Evolutionary conservation across 2,113 vertebrate species (phyloP), one percentile per base, ranked within the genome.

Genomic region (Mellivora capensis): DNA sequence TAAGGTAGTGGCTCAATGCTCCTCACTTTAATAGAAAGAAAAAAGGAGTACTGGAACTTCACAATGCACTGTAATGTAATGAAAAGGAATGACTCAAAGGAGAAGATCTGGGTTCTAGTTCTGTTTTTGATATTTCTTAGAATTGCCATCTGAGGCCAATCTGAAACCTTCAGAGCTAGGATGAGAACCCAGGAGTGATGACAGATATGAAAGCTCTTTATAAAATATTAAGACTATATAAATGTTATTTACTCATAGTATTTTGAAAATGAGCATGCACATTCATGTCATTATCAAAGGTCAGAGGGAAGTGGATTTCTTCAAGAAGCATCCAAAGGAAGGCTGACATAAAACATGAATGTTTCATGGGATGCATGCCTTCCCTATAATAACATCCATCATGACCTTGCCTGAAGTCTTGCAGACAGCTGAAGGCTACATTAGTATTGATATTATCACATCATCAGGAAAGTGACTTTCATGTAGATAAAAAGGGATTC

Each of bases 381-480:
- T 90, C 42, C 49, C 39, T 69, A 31, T 52, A 67, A 49, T 34
- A 87, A 54, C 76, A 87, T 47, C 47, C 18, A 86, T 17, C 29
- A 23, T 59, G 34, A 64, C 88, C 72, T 88, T 92, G 59, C 34
- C 29, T 29, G 37, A 0, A 62, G 77, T 52, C 77, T 37, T 93
- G 84, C 95, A 96, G 96, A 96, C 88, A 98, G 97, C 72, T 31
- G 92, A 96, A 95, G 97, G 96, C 97, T 97, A 94, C 97, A 94
- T 97, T 97, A 97, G 93, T 97, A 98, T 97, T 98, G 97, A 98
- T 98, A 98, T 90, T 88, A 98, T 98, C 97, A 97, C 96, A 97
- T 97, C 93, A 86, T 79, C 86, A 97, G 95, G 71, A 98, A 98
- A 98, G 98, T 5, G 1, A 96, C 97, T 97, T 97, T 90, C 42